Conservation (phyloP, 1,140 invertebrate genomes). For the Drosophila micromelanica region DNA sequence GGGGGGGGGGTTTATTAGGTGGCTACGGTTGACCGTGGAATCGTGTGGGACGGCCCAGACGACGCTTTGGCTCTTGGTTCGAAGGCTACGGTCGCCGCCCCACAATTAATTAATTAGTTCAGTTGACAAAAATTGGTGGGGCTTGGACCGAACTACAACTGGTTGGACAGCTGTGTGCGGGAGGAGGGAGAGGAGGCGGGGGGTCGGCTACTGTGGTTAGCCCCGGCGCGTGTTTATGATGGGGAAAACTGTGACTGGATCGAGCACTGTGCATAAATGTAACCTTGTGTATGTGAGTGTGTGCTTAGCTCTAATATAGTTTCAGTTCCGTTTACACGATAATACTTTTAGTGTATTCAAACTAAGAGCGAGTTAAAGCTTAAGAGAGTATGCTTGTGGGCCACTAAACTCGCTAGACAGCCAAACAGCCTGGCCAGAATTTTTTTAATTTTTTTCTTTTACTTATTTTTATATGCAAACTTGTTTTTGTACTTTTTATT, state of each 20-base stretch:
- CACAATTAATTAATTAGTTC: slow-evolving; percentile 83
- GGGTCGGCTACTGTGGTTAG: slow-evolving; percentile 41
- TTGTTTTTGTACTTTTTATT: too few relatives aligned
- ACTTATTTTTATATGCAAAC: too few relatives aligned
- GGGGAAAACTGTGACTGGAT: slow-evolving; percentile 43
- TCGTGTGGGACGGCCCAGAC: slow-evolving; percentile 30
- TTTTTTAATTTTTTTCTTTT: too few relatives aligned
- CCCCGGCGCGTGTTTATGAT: slow-evolving; percentile 68
- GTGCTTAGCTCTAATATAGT: slow-evolving; percentile 13
- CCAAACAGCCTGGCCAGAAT: too few relatives aligned
- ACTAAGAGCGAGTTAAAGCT: not conserved
- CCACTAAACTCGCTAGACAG: too few relatives aligned
- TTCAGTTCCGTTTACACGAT: slow-evolving; percentile 44
- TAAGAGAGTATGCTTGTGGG: too few relatives aligned
- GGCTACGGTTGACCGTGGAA: not conserved
- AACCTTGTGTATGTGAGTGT: slow-evolving; percentile 20
- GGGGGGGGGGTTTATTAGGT: too few relatives aligned
- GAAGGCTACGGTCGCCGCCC: slow-evolving; percentile 64
- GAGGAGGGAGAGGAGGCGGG: not conserved
- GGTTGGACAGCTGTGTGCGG: slow-evolving; percentile 6
- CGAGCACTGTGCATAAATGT: slow-evolving; percentile 19
- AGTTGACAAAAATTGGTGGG: slow-evolving; percentile 81
- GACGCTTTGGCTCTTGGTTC: slow-evolving; percentile 44
- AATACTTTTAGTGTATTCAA: not conserved
- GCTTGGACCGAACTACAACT: slow-evolving; percentile 28